phyloP scores from a whole-genome alignment of 2,113 vertebrate genomes.

The Lipophrys pholis region DNA sequence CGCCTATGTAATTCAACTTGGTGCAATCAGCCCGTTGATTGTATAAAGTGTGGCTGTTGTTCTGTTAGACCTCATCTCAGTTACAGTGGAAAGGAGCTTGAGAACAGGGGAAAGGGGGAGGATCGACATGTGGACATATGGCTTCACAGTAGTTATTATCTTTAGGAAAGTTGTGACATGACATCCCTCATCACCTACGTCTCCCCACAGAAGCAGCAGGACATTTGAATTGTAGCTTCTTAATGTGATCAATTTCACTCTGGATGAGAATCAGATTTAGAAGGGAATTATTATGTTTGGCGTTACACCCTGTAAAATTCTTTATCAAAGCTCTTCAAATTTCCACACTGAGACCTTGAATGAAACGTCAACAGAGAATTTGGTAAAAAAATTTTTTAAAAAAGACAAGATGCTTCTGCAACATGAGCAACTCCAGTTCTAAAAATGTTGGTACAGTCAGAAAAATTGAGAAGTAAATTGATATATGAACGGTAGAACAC shows the following conservation, averaged over 20 bases:
- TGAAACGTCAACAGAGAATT: too few relatives aligned
- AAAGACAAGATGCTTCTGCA: too few relatives aligned
- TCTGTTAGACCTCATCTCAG: slow-evolving; percentile 35
- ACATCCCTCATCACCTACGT: background rate
- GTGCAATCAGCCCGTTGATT: slow-evolving; percentile 48
- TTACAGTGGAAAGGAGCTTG: background rate
- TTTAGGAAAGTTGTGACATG: slow-evolving; percentile 22
- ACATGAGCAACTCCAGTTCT: too few relatives aligned
- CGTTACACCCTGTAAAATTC: too few relatives aligned
- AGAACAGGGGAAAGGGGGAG: background rate
- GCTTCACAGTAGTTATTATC: slow-evolving; percentile 21
- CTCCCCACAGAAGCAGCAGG: background rate
- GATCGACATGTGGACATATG: background rate
- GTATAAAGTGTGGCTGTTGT: slow-evolving; percentile 16
- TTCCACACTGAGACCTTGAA: too few relatives aligned
- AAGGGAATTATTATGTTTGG: too few relatives aligned
- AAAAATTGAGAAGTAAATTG: too few relatives aligned
- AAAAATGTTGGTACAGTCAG: too few relatives aligned
- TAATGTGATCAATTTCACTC: background rate
- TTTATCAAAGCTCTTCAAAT: too few relatives aligned
- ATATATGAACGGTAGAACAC: too few relatives aligned
- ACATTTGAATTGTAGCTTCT: background rate
- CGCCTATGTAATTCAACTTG: slow-evolving; percentile 39
- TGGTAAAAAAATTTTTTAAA: too few relatives aligned
- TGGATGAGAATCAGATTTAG: too few relatives aligned